phyloP scores from a whole-genome alignment of 2,797 vertebrate genomes.

The Tolypeutes matacus region DNA sequence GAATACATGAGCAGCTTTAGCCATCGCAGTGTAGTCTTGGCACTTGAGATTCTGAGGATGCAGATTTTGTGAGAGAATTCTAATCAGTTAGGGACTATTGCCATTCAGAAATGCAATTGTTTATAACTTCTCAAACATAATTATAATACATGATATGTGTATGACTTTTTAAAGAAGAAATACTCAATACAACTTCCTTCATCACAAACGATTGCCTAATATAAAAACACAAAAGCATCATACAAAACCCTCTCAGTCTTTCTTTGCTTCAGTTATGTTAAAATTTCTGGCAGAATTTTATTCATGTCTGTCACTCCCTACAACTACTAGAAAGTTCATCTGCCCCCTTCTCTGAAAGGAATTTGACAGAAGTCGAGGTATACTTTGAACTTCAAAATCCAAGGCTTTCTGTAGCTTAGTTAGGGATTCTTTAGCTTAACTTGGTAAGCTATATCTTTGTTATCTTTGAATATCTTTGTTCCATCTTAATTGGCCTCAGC shows the following conservation, averaged over 20 bases:
- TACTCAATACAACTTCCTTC: neutral
- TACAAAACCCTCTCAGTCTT: neutral
- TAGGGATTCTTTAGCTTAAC: constrained; percentile 77
- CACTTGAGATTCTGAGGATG: neutral
- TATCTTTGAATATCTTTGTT: constrained; percentile 72
- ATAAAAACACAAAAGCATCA: neutral
- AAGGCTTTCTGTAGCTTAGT: constrained; percentile 77
- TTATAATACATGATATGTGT: neutral
- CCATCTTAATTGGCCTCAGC: constrained; percentile 73
- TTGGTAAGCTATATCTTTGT: neutral
- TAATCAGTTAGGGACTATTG: neutral
- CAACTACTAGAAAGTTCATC: constrained; percentile 1
- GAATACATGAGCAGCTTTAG: neutral
- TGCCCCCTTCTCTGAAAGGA: constrained; percentile 60
- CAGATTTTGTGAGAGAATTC: constrained; percentile 6
- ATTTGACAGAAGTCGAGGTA: constrained; percentile 71
- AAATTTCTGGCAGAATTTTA: constrained; percentile 49
- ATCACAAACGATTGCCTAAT: neutral
- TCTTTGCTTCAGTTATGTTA: constrained; percentile 36
- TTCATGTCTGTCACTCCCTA: constrained; percentile 44
- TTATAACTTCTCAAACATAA: neutral
- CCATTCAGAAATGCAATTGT: constrained; percentile 19
- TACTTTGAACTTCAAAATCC: constrained; percentile 80
- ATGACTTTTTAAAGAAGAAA: neutral
- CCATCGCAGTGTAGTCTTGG: neutral